Conservation (phyloP, 2,888 invertebrate species). For the Uropetala carovei region DNA sequence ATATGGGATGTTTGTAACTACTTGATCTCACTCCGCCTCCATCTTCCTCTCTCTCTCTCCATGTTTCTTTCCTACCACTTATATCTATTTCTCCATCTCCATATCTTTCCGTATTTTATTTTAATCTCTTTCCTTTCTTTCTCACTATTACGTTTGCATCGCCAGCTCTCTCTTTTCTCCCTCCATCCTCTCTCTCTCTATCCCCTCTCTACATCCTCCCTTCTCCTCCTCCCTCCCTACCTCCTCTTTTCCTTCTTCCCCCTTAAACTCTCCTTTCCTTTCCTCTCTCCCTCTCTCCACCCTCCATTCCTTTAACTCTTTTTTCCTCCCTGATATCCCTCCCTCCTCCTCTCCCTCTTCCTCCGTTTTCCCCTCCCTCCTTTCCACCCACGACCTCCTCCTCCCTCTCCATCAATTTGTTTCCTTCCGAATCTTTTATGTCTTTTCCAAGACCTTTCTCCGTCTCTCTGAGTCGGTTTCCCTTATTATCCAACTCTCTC, state of each 20-base stretch:
- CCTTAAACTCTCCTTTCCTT: conserved; percentile 1
- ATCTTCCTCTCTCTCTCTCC: background rate
- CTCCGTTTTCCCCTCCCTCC: background rate
- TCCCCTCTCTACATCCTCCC: background rate
- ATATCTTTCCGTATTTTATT: background rate
- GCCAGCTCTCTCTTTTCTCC: background rate
- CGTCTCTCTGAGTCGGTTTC: too few species aligned
- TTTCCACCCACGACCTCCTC: too few species aligned
- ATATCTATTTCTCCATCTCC: background rate
- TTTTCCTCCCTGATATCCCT: background rate
- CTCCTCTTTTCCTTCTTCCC: background rate
- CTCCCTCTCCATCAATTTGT: background rate
- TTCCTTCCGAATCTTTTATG: too few species aligned
- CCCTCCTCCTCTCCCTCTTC: too few species aligned
- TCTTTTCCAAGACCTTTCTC: too few species aligned
- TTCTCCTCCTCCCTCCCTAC: background rate
- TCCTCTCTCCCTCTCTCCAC: background rate
- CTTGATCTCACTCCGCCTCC: background rate
- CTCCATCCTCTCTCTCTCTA: background rate
- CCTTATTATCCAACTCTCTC: too few species aligned
- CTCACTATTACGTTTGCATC: background rate
- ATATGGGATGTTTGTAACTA: background rate
- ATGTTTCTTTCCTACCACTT: background rate
- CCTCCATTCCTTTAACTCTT: too few species aligned
- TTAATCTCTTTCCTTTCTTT: background rate